Conservation (phyloP, 2,888 invertebrate species). For the Agapostemon virescens region DNA sequence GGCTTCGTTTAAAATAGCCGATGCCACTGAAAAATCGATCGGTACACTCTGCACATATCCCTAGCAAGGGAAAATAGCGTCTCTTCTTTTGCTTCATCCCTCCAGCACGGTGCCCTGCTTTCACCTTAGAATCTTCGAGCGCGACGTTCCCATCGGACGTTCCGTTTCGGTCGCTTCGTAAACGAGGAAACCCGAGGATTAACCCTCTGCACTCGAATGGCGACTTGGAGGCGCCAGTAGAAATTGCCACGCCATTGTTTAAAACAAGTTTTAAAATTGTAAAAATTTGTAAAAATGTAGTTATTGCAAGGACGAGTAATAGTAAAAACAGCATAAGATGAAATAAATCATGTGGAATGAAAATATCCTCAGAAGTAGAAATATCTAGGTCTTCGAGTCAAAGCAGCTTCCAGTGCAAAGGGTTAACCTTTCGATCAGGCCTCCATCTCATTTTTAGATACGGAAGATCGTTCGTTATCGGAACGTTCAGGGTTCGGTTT, state of each 20-base stretch:
- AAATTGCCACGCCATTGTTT: too few relatives aligned
- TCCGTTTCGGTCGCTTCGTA: not conserved
- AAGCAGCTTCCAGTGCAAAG: too few relatives aligned
- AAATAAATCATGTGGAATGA: too few relatives aligned
- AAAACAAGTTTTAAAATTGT: too few relatives aligned
- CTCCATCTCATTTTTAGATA: not conserved
- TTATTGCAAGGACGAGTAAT: too few relatives aligned
- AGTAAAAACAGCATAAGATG: too few relatives aligned
- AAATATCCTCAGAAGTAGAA: too few relatives aligned
- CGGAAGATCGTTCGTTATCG: not conserved
- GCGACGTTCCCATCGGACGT: not conserved
- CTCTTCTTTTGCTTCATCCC: not conserved
- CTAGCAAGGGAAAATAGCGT: not conserved
- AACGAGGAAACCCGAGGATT: not conserved
- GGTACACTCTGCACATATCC: not conserved
- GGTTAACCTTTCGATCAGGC: not conserved
- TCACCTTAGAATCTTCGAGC: not conserved
- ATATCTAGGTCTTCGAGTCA: too few relatives aligned
- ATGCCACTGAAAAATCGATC: slow-evolving; percentile 49
- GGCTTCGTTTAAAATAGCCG: slow-evolving; percentile 56
- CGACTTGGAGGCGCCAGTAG: too few relatives aligned
- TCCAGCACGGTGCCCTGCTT: not conserved
- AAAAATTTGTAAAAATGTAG: too few relatives aligned
- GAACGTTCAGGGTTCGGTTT: too few relatives aligned
- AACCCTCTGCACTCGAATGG: too few relatives aligned